A percentile compares a stretch with the other conserved stretches of the same genome.
These are phyloP conservation scores for Siphonodentalium dalli DNA, from an alignment of 2,888 invertebrate genomes.

Conservation along the genomic window DNA sequence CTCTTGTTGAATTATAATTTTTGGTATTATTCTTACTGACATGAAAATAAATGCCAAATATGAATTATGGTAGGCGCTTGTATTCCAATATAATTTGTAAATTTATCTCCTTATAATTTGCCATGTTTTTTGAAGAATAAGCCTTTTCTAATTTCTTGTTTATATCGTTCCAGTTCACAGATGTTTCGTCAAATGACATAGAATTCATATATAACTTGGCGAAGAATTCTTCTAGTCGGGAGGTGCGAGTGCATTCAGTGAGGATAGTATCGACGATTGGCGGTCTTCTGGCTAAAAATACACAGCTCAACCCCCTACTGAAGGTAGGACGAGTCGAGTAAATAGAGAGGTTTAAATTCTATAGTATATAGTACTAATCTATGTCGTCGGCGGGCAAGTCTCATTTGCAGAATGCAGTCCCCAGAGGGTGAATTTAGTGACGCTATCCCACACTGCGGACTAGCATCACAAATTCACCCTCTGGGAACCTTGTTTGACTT, in stretches of 20 bases:
- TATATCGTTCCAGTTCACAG: conserved; percentile 39
- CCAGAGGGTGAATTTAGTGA: no score
- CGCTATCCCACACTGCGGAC: no score
- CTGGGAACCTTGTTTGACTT: no score
- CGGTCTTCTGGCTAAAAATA: conserved; percentile 36
- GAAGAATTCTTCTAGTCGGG: conserved; percentile 40
- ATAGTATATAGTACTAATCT: not conserved
- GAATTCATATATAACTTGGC: conserved; percentile 54
- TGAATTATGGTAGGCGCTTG: not conserved
- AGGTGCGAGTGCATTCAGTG: conserved; percentile 52
- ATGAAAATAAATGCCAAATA: not conserved
- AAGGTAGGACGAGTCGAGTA: no score
- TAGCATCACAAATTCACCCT: no score
- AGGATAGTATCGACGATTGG: conserved; percentile 55
- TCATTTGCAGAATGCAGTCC: no score
- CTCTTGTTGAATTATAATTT: no score
- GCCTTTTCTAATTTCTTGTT: not conserved
- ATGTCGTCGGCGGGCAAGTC: no score
- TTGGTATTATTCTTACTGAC: not conserved
- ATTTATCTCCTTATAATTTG: no score
- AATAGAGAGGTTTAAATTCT: not conserved
- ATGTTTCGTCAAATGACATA: conserved; percentile 48
- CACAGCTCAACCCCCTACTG: conserved; percentile 35
- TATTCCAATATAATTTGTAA: no score
- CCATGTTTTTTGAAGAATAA: not conserved